A percentile compares a stretch with the other conserved stretches of the same genome.
Evolutionary conservation across 2,888 invertebrate species (phyloP).

Genomic region (Cheilosia vulpina): DNA sequence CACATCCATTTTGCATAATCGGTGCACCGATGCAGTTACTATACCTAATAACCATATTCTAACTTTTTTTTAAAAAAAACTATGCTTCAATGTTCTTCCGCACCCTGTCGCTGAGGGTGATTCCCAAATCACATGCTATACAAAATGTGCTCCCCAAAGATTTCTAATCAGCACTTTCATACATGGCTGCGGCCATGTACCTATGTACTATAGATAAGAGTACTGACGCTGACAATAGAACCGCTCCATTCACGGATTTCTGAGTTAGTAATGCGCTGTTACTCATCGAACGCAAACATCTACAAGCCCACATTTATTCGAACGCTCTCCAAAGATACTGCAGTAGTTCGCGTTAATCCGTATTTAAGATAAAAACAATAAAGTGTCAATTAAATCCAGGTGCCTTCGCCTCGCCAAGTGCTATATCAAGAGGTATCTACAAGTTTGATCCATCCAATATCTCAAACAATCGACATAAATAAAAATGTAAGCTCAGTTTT

Average conservation of each 20-base stretch:
- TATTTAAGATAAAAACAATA: not conserved
- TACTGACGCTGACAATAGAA: slow-evolving; percentile 14
- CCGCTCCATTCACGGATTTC: slow-evolving; percentile 5
- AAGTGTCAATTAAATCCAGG: not conserved
- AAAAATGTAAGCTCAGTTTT: slow-evolving; percentile 17
- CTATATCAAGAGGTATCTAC: too few species aligned
- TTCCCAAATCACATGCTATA: slow-evolving; percentile 5
- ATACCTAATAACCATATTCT: too few species aligned
- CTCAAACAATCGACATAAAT: slow-evolving; percentile 16
- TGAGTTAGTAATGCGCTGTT: slow-evolving; percentile 34
- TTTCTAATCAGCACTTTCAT: slow-evolving; percentile 8
- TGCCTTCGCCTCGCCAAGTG: not conserved
- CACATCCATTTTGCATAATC: too few species aligned
- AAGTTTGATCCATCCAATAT: slow-evolving; percentile 4
- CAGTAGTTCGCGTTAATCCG: not conserved
- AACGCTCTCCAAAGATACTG: not conserved
- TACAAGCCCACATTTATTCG: not conserved
- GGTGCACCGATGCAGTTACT: too few species aligned
- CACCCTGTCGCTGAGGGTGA: not conserved
- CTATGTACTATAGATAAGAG: slow-evolving; percentile 41
- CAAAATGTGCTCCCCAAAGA: slow-evolving; percentile 13
- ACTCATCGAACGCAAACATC: slow-evolving; percentile 16
- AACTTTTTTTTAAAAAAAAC: too few species aligned
- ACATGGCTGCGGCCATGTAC: not conserved
- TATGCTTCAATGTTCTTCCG: not conserved